Evolutionary conservation across 2,888 invertebrate species (phyloP).

Genomic region (Melangyna quadrimaculata): DNA sequence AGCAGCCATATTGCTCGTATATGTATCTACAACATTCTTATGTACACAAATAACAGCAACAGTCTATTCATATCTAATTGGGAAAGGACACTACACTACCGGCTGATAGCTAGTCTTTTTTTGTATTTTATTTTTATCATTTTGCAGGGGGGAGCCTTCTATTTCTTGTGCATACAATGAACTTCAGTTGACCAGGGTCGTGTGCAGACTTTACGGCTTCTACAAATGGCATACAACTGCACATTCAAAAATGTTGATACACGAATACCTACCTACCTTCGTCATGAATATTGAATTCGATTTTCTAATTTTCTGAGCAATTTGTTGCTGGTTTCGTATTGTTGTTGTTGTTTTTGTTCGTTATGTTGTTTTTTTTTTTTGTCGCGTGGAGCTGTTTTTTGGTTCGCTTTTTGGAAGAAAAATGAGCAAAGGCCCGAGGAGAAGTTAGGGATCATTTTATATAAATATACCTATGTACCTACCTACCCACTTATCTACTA

Average conservation of each 20-base stretch:
- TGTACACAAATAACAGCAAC: conserved; percentile 63
- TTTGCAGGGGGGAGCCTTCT: conserved; percentile 42
- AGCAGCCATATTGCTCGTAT: conserved; percentile 52
- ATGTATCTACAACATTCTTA: conserved; percentile 3
- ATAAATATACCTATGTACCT: not conserved
- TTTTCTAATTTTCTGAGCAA: conserved; percentile 69
- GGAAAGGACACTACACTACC: conserved; percentile 61
- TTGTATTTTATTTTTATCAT: conserved; percentile 26
- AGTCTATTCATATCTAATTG: conserved; percentile 70
- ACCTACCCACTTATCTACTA: not conserved
- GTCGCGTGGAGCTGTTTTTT: not conserved
- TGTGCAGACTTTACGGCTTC: conserved; percentile 65
- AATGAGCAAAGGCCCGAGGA: not conserved
- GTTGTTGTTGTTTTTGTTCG: not conserved
- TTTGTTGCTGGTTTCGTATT: conserved; percentile 52
- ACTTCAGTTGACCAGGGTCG: conserved; percentile 72
- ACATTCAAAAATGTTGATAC: conserved; percentile 59
- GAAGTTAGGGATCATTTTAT: not conserved
- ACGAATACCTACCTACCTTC: not conserved
- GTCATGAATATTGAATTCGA: conserved; percentile 70
- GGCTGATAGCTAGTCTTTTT: conserved; percentile 52
- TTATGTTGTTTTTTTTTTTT: not conserved
- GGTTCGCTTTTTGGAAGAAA: not conserved
- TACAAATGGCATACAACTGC: conserved; percentile 69
- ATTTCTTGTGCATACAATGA: conserved; percentile 72